Percentiles rank a stretch among this genome's conserved stretches.
Evolutionary conservation across 23 tunicate genomes (phyloP).

Genomic region (Oikopleura dioica): DNA sequence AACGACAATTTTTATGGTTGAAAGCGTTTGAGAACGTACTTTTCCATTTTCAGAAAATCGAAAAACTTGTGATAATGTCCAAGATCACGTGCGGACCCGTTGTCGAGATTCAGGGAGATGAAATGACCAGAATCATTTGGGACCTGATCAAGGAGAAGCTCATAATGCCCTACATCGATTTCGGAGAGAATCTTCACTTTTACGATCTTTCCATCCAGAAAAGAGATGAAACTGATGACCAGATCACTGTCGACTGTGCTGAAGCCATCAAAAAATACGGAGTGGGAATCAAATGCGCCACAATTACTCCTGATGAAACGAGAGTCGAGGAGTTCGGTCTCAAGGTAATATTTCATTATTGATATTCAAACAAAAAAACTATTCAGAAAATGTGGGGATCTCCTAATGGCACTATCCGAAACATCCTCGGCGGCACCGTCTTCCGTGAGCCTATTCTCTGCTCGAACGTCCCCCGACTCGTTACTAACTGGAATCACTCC

Average conservation of each 20-base stretch:
- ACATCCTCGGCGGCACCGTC: slow-evolving; percentile 83
- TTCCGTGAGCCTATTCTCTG: slow-evolving; percentile 86
- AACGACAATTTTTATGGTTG: too few species aligned
- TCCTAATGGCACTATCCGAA: slow-evolving; percentile 85
- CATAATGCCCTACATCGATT: slow-evolving; percentile 52
- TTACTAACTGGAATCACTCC: slow-evolving; percentile 63
- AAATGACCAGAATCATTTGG: slow-evolving; percentile 94
- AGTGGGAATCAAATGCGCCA: slow-evolving; percentile 90
- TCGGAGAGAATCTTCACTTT: slow-evolving; percentile 39
- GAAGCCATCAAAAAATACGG: slow-evolving; percentile 60
- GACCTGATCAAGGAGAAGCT: slow-evolving; percentile 78
- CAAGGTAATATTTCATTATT: too few species aligned
- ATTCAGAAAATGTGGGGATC: slow-evolving; percentile 87
- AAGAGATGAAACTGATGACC: slow-evolving; percentile 63
- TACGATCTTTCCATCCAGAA: slow-evolving; percentile 53
- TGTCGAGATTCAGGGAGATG: slow-evolving; percentile 89
- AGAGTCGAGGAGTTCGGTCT: slow-evolving; percentile 62
- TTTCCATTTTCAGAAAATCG: too few species aligned
- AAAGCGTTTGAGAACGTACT: too few species aligned
- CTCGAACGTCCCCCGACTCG: slow-evolving; percentile 63
- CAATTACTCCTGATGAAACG: slow-evolving; percentile 90
- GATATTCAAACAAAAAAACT: too few species aligned
- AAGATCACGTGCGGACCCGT: slow-evolving; percentile 78
- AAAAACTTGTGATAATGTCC: too few species aligned
- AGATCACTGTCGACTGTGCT: slow-evolving; percentile 67